These are phyloP conservation scores for Oplegnathus fasciatus DNA, from an alignment of 2,113 vertebrate species.

Conservation along the genomic window DNA sequence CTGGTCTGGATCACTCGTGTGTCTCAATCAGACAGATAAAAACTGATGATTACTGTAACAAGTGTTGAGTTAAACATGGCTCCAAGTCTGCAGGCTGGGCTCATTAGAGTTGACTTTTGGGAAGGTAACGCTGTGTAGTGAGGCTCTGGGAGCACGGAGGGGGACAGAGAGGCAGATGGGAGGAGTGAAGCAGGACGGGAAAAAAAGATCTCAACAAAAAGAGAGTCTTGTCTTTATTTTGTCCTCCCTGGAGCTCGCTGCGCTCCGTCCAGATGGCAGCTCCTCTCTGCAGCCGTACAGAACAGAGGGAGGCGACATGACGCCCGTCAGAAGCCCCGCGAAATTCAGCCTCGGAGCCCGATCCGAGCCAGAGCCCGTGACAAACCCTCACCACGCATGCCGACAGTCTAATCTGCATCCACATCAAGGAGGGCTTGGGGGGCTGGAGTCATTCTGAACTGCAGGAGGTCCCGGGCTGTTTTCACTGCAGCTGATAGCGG, in stretches of 20 bases:
- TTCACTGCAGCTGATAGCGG: conserved; percentile 48
- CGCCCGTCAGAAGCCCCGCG: conserved; percentile 21
- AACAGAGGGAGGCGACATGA: conserved; percentile 33
- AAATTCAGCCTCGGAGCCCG: conserved; percentile 33
- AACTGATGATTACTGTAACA: neutral
- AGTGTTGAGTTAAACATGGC: neutral
- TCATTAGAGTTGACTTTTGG: neutral
- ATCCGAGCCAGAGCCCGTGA: conserved; percentile 17
- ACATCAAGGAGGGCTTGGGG: conserved; percentile 5
- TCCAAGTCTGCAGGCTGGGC: conserved; percentile 22
- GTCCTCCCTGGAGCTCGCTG: conserved; percentile 23
- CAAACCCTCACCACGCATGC: conserved; percentile 6
- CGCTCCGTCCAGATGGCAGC: conserved; percentile 54
- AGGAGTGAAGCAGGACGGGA: neutral
- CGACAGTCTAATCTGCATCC: conserved; percentile 42
- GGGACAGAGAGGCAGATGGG: conserved; percentile 8
- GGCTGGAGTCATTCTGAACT: conserved; percentile 17
- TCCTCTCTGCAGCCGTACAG: conserved; percentile 40
- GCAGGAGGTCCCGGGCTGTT: conserved; percentile 36
- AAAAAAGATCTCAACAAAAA: neutral
- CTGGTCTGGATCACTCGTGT: neutral
- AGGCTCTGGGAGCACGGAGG: neutral
- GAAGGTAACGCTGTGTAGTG: neutral
- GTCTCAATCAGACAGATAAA: conserved; percentile 1
- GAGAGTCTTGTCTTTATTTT: conserved; percentile 33